Evolutionary conservation across 2,797 vertebrate genomes (phyloP).

Genomic region (Scomberomorus guttatus): DNA sequence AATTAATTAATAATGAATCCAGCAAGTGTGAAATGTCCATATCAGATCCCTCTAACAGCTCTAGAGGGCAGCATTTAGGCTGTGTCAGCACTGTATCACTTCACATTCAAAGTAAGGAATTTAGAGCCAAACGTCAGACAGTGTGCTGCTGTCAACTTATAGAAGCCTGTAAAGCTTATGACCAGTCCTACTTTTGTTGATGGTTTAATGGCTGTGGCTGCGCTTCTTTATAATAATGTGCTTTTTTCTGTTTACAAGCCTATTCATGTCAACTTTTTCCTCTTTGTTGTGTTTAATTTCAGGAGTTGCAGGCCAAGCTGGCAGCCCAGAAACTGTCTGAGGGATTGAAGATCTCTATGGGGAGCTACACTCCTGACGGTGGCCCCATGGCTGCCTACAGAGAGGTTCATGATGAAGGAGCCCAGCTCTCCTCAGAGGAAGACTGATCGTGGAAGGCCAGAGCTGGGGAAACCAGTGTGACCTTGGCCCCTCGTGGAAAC

Average conservation of each 20-base stretch:
- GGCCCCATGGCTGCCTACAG: constrained; percentile 87
- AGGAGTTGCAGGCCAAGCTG: constrained; percentile 94
- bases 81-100: not conserved
- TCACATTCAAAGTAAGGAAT: constrained; percentile 35
- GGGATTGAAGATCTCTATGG: constrained; percentile 89
- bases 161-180: constrained; percentile 54
- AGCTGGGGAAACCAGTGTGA: constrained; percentile 68
- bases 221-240: constrained; percentile 64
- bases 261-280: constrained; percentile 72
- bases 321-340: constrained; percentile 94
- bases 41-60: constrained; percentile 28
- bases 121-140: constrained; percentile 64
- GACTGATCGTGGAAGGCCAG: constrained; percentile 80
- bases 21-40: not conserved
- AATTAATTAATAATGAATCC: not conserved
- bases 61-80: constrained; percentile 66
- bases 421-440: constrained; percentile 88
- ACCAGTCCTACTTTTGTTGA: constrained; percentile 64
- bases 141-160: constrained; percentile 62
- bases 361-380: constrained; percentile 87
- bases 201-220: constrained; percentile 59
- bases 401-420: constrained; percentile 90
- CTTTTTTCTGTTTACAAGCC: constrained; percentile 65
- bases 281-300: constrained; percentile 74
- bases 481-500: constrained; percentile 69